These are phyloP conservation scores for Danionella dracula DNA, from an alignment of 2,797 vertebrate genomes.

Conservation along the genomic window DNA sequence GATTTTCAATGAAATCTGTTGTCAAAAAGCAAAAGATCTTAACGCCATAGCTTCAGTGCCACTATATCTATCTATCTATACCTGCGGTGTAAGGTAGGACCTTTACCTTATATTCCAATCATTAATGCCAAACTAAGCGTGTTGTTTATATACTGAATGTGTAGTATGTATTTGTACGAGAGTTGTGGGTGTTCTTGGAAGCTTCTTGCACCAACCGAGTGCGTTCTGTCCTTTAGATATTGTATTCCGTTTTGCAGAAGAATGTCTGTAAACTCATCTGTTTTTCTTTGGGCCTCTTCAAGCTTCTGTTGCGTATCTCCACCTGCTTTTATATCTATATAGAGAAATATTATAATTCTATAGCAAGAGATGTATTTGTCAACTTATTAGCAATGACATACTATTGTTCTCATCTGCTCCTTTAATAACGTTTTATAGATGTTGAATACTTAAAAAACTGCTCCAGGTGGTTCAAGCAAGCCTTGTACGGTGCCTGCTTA, in stretches of 20 bases:
- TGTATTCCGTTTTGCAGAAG: no score
- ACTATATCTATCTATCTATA: constrained; percentile 44
- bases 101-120: constrained; percentile 73
- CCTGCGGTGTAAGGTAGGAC: constrained; percentile 63
- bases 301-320: constrained; percentile 67
- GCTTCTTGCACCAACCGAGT: constrained; percentile 77
- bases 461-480: constrained; percentile 67
- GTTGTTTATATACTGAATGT: constrained; percentile 76
- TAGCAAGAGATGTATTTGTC: constrained; percentile 62
- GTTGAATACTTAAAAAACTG: constrained; percentile 79
- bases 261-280: constrained; percentile 70
- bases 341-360: neutral
- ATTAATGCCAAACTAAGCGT: constrained; percentile 79
- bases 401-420: constrained; percentile 76
- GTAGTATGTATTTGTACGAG: constrained; percentile 69
- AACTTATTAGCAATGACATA: constrained; percentile 70
- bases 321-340: constrained; percentile 78
- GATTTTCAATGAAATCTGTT: no score
- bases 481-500: neutral
- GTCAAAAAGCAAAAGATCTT: constrained; percentile 72
- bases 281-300: constrained; percentile 65
- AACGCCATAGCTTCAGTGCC: constrained; percentile 75
- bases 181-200: constrained; percentile 69
- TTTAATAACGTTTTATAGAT: constrained; percentile 88
- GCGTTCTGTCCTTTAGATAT: constrained; percentile 68